Percentiles rank a stretch among this genome's conserved stretches.
These are phyloP conservation scores for Yponomeuta malinellus DNA, from an alignment of 2,888 invertebrate genomes.

Conservation along the genomic window DNA sequence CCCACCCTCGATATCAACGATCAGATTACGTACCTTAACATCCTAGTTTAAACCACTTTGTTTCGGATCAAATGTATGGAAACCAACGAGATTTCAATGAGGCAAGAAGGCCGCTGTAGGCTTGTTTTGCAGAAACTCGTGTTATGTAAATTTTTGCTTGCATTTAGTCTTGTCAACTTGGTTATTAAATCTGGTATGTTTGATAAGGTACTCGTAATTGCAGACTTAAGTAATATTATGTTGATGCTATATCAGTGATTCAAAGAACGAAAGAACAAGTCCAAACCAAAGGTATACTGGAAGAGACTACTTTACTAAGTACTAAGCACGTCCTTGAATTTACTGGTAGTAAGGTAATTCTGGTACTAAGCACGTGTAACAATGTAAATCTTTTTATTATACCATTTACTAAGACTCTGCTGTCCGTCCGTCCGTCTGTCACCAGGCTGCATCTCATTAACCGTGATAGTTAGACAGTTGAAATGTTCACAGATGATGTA, in stretches of 20 bases:
- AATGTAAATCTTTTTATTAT: too few relatives aligned
- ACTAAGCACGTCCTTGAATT: too few relatives aligned
- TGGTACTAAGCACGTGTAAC: too few relatives aligned
- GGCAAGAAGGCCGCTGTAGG: not conserved
- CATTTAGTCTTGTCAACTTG: slow-evolving; percentile 12
- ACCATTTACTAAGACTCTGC: too few relatives aligned
- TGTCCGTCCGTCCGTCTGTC: too few relatives aligned
- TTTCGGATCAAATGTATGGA: not conserved
- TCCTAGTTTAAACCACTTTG: not conserved
- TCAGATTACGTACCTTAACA: not conserved
- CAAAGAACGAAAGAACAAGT: not conserved
- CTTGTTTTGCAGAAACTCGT: not conserved
- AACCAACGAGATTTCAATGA: not conserved
- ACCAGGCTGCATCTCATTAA: too few relatives aligned
- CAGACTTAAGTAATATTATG: not conserved
- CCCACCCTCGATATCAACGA: not conserved
- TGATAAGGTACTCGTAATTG: not conserved
- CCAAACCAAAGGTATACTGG: too few relatives aligned
- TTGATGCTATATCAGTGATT: not conserved
- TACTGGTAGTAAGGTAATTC: too few relatives aligned
- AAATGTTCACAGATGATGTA: too few relatives aligned
- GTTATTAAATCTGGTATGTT: slow-evolving; percentile 2
- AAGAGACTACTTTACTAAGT: too few relatives aligned
- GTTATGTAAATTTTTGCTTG: slow-evolving; percentile 8
- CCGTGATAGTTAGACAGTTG: too few relatives aligned